Percentiles rank a stretch among this genome's conserved stretches.
Conservation (phyloP, 2,113 vertebrate species). For the Lepisosteus osseus region DNA sequence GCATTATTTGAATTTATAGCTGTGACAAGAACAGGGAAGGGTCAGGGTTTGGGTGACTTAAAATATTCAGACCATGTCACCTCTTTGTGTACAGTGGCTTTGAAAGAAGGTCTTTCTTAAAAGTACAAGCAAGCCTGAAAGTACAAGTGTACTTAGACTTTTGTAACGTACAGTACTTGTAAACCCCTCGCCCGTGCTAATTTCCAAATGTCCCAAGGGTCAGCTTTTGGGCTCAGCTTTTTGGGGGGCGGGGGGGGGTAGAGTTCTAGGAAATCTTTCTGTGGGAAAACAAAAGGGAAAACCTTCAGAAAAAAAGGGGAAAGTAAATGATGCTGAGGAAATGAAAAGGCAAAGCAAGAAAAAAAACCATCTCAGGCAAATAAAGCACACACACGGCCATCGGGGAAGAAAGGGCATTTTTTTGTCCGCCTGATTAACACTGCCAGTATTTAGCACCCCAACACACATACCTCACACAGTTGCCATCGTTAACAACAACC, state of each 20-base stretch:
- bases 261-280: neutral
- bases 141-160: constrained; percentile 3
- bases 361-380: constrained; percentile 14
- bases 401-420: constrained; percentile 4
- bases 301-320: neutral
- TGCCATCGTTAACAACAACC: constrained; percentile 75
- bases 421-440: constrained; percentile 25
- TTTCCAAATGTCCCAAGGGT: constrained; percentile 1
- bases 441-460: constrained; percentile 48
- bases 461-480: constrained; percentile 72
- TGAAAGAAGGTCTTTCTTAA: constrained; percentile 14
- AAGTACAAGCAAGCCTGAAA: constrained; percentile 13
- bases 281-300: no score
- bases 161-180: constrained; percentile 7
- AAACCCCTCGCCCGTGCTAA: constrained; percentile 6
- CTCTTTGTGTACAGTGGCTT: constrained; percentile 11
- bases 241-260: neutral
- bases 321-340: neutral
- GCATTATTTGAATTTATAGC: no score
- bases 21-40: constrained; percentile 7
- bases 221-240: no score
- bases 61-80: constrained; percentile 9
- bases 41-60: constrained; percentile 21
- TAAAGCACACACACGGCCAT: constrained; percentile 7
- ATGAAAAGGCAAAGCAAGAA: constrained; percentile 6